A percentile compares a stretch with the other conserved stretches of the same genome.
These are phyloP conservation scores for Thrips palmi DNA, from an alignment of 1,140 invertebrate genomes.

Conservation along the genomic window DNA sequence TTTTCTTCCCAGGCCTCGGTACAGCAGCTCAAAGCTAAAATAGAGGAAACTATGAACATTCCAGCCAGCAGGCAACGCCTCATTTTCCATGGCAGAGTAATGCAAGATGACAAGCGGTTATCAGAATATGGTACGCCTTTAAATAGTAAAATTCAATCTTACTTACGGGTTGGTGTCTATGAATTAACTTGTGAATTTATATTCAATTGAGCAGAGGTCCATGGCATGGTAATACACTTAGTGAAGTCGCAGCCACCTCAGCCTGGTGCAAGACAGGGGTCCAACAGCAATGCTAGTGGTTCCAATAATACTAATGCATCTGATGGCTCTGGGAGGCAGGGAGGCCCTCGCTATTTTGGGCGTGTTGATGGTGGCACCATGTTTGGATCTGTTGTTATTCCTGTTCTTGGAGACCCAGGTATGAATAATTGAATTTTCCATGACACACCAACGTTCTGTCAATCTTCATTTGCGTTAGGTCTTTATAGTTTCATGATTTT, in stretches of 20 bases:
- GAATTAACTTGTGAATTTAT: neutral
- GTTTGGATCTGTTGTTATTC: too few species aligned
- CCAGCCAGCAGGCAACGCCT: conserved; percentile 65
- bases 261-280: too few species aligned
- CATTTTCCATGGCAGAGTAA: conserved; percentile 81
- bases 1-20: conserved; percentile 55
- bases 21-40: conserved; percentile 68
- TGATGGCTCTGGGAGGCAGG: conserved; percentile 6
- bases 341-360: too few species aligned
- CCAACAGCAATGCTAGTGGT: conserved; percentile 19
- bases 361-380: too few species aligned
- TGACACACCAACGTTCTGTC: too few species aligned
- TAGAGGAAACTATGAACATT: conserved; percentile 55
- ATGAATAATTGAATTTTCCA: too few species aligned
- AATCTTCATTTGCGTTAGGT: too few species aligned
- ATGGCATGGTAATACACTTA: conserved; percentile 83
- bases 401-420: too few species aligned
- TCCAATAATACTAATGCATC: conserved; percentile 10
- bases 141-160: neutral
- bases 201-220: conserved; percentile 43
- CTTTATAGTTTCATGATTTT: too few species aligned
- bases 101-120: conserved; percentile 78
- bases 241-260: conserved; percentile 65
- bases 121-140: conserved; percentile 58
- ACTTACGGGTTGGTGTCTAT: conserved; percentile 1